Evolutionary conservation across 2,888 invertebrate species (phyloP), one percentile per base, ranked within the genome.

Genomic region (Drosophila nr. fundita): DNA sequence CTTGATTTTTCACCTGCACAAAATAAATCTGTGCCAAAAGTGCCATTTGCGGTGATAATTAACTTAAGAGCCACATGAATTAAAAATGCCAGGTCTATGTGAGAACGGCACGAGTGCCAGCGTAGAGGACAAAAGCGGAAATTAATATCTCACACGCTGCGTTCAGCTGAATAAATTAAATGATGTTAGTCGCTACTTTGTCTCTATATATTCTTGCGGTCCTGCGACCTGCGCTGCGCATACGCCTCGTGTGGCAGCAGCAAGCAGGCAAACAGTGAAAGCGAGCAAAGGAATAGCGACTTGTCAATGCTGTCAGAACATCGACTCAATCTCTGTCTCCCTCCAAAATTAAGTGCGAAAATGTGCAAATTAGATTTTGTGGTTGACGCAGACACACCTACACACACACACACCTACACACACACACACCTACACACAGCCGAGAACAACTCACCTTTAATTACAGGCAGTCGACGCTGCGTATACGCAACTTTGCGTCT

Each of bases 281-380:
- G 53, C 38, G 36, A 48, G 36, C 48, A 50, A 58, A 38, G 59
- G 60, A 27, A 59, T 27, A 61, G 76, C 30, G 55, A 71, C 65
- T 59, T 80, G 74, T 71, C 74, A 79, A 75, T 77, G 73, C 59
- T 71, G 72, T 69, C 77, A 74, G 68, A 53, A 57, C 71, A 58
- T 68, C 64, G 66, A 53, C 79, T 77, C 72, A 67, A 68, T 82
- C 71, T 67, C 66, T 50, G 38, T 68, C 53, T 67, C 48, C 18
- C 62, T 76, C 67, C 62, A 70, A 72, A 82, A 81, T 76, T 71
- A 76, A 82, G 80, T 86, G 80, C 77, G 68, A 83, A 84, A 84
- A 79, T 86, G 87, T 82, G 76, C 74, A 87, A 87, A 86, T 86
- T 81, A 82, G 81, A 81, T 87, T 83, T 73, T 82, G 82, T 62